Percentiles rank a stretch among this genome's conserved stretches.
These are phyloP conservation scores for Zootoca vivipara DNA, from an alignment of 2,113 vertebrate genomes.

Conservation along the genomic window DNA sequence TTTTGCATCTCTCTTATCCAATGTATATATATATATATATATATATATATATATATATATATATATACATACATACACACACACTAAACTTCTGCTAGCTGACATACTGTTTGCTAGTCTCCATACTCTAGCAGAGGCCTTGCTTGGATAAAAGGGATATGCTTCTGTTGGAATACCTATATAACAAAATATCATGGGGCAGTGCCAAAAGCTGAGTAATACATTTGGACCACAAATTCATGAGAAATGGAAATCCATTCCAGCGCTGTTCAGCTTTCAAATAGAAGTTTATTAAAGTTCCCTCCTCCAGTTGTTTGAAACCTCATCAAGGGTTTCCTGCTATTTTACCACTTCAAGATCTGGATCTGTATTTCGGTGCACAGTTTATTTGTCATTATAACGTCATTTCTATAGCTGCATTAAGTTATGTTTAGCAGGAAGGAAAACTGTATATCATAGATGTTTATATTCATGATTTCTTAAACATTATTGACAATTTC, in stretches of 20 bases:
- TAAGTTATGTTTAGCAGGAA: background rate
- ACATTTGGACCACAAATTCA: background rate
- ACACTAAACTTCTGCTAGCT: background rate
- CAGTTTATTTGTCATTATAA: slow-evolving; percentile 16
- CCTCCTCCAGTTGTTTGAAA: background rate
- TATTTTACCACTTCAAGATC: slow-evolving; percentile 29
- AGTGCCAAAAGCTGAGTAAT: slow-evolving; percentile 7
- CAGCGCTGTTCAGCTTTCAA: background rate
- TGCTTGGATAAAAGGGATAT: slow-evolving; percentile 1
- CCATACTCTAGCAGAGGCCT: background rate
- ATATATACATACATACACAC: too few species aligned
- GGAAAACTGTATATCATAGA: background rate
- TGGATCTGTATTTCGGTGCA: background rate
- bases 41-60: too few species aligned
- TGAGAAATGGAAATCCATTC: background rate
- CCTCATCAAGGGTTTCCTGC: background rate
- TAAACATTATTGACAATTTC: slow-evolving; percentile 18
- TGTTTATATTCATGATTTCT: background rate
- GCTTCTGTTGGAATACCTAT: slow-evolving; percentile 3
- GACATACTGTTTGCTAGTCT: too few species aligned
- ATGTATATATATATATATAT: too few species aligned
- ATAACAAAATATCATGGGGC: background rate
- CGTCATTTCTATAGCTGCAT: background rate
- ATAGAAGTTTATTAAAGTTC: slow-evolving; percentile 5
- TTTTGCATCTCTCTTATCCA: background rate